Evolutionary conservation across 2,113 vertebrate species (phyloP).

Genomic region (Rhadina sibilatrix): DNA sequence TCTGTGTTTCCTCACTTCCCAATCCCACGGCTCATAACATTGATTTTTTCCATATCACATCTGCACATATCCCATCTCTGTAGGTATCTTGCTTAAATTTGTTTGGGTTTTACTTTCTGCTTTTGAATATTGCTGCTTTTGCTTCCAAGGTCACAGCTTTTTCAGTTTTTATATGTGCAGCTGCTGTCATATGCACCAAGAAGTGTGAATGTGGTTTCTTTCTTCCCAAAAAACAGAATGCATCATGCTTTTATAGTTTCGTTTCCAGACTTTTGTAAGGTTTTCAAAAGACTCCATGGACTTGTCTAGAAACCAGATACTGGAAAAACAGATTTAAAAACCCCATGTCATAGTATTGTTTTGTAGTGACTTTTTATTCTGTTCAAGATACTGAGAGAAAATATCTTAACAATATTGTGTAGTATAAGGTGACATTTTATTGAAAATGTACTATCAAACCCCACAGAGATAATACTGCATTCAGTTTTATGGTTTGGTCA

Average conservation of each 20-base stretch:
- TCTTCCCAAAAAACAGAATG: neutral
- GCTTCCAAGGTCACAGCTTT: constrained; percentile 6
- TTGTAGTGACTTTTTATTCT: neutral
- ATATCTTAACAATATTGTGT: neutral
- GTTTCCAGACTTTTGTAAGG: neutral
- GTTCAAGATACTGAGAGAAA: neutral
- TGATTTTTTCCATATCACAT: constrained; percentile 9
- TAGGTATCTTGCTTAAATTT: constrained; percentile 17
- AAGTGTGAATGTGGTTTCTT: neutral
- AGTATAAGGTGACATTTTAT: neutral
- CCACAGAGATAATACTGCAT: neutral
- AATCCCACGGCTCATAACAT: neutral
- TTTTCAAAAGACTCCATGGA: neutral
- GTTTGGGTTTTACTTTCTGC: neutral
- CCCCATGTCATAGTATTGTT: neutral
- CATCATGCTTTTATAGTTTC: neutral
- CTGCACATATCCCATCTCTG: constrained; percentile 17
- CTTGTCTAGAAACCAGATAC: neutral
- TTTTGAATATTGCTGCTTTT: constrained; percentile 40
- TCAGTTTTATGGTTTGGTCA: neutral
- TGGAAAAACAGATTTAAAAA: neutral
- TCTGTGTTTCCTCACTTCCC: constrained; percentile 22
- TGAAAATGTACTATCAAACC: neutral
- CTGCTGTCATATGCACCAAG: neutral
- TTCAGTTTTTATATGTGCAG: neutral